Conservation (phyloP, 2,113 vertebrate genomes). For the Rhynchopsitta pachyrhyncha region DNA sequence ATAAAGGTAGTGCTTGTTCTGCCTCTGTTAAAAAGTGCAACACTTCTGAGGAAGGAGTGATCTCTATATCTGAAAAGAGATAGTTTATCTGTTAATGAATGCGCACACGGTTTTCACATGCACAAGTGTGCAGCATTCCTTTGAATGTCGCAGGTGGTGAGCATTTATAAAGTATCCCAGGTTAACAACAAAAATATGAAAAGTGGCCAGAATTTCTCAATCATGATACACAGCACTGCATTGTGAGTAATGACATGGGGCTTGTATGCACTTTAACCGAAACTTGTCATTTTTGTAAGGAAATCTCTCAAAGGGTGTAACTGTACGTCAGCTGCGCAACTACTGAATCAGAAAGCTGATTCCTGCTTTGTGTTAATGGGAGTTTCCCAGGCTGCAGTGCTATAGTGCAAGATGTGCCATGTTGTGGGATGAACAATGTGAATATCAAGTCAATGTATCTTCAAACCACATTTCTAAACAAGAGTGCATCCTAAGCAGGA, state of each 20-base stretch:
- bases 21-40: background rate
- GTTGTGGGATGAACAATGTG: background rate
- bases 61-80: background rate
- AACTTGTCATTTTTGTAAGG: background rate
- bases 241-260: background rate
- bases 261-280: background rate
- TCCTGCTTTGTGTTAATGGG: background rate
- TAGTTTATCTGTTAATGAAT: background rate
- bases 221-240: background rate
- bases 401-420: background rate
- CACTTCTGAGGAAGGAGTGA: background rate
- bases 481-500: background rate
- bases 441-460: background rate
- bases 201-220: background rate
- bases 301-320: background rate
- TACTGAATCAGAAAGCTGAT: slow-evolving; percentile 15
- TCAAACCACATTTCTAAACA: background rate
- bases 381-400: background rate
- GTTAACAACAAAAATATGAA: background rate
- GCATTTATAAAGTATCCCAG: background rate
- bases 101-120: background rate
- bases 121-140: background rate
- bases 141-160: background rate
- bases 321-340: background rate
- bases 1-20: background rate